Base-by-base conservation (phyloP, 2,888 invertebrate genomes). In the Frankliniella intonsa region DNA sequence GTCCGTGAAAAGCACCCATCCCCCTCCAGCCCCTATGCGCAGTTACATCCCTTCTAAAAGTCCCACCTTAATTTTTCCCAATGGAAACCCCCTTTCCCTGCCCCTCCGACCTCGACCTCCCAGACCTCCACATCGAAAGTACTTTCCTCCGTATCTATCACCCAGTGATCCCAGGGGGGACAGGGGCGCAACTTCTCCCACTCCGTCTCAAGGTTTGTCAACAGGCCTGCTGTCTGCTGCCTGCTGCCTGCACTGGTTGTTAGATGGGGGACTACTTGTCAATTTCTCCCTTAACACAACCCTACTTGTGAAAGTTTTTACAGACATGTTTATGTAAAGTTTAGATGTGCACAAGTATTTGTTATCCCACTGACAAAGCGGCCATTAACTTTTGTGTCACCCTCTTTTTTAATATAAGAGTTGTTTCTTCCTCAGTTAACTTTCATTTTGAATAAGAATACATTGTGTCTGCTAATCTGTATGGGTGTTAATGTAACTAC, bases 51-150 rank as follows among this genome's bases (percentile, higher is more conserved):
- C 69, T 10, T 22, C 69, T 25, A 11, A n/a, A 22, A 76, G 69
- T 9, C 69, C 69, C 11, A 9, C 25, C 69, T 22, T 22, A 8
- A 87, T 87, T 86, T 87, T 81, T 81, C 82, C 83, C 65, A 80
- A 82, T 80, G 81, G 79, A 69, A 83, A 55, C 82, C 81, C 81
- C 81, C 38, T 5, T 5, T 38, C 38, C 38, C 86, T 86, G 87
- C 85, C 86, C 88, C 86, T 88, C 88, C 85, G 87, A 88, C 85
- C 87, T 87, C 86, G 87, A 86, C 85, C 87, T 87, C 84, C 87
- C 87, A 87, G 88, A 88, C 87, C 87, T 88, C 87, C 87, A 87
- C 85, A 76, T 25, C 69, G 69, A 25, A 76, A 76, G 69, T 76
- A 76, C 69, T 76, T 76, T 25, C 69, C 69, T 76, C 69, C 25